Percentiles rank a stretch among this genome's conserved stretches.
These are phyloP conservation scores for Xanthostigma xanthostigma DNA, from an alignment of 2,888 invertebrate species.

Conservation along the genomic window DNA sequence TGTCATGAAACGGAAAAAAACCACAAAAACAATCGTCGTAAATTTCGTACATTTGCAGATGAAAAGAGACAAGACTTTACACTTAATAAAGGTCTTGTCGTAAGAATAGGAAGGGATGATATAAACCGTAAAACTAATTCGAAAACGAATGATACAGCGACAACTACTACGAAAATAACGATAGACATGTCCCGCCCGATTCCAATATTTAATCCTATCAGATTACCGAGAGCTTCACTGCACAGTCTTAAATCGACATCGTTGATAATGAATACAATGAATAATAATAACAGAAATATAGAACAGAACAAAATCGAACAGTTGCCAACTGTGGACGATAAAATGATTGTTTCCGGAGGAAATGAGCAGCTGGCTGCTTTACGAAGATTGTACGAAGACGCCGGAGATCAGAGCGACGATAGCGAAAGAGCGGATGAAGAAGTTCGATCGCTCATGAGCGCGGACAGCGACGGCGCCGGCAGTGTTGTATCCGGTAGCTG, in stretches of 20 bases:
- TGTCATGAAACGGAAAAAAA: background rate
- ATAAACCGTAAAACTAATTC: slow-evolving; percentile 15
- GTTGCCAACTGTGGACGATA: slow-evolving; percentile 9
- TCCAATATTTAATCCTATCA: slow-evolving; percentile 8
- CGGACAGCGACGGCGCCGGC: slow-evolving; percentile 20
- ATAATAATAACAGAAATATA: slow-evolving; percentile 16
- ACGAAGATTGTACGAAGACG: slow-evolving; percentile 26
- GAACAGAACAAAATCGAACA: slow-evolving; percentile 5
- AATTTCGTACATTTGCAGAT: slow-evolving; percentile 20
- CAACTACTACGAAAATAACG: slow-evolving; percentile 23
- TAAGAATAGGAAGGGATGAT: slow-evolving; percentile 25
- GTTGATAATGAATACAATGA: slow-evolving; percentile 28
- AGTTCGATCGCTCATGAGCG: slow-evolving; percentile 38
- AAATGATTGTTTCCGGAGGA: slow-evolving; percentile 6
- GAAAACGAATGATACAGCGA: slow-evolving; percentile 24
- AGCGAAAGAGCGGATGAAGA: slow-evolving; percentile 41
- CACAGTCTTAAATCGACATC: slow-evolving; percentile 30
- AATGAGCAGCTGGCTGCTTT: slow-evolving; percentile 25
- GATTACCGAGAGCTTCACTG: slow-evolving; percentile 19
- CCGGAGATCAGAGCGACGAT: slow-evolving; percentile 30
- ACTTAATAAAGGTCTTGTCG: slow-evolving; percentile 29
- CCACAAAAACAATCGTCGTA: background rate
- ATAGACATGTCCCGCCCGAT: background rate
- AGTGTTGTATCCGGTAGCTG: slow-evolving; percentile 37
- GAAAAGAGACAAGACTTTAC: slow-evolving; percentile 21